A percentile compares a stretch with the other conserved stretches of the same genome.
Conservation (phyloP, 2,888 invertebrate genomes). For the Parapristionchus giblindavisi region DNA sequence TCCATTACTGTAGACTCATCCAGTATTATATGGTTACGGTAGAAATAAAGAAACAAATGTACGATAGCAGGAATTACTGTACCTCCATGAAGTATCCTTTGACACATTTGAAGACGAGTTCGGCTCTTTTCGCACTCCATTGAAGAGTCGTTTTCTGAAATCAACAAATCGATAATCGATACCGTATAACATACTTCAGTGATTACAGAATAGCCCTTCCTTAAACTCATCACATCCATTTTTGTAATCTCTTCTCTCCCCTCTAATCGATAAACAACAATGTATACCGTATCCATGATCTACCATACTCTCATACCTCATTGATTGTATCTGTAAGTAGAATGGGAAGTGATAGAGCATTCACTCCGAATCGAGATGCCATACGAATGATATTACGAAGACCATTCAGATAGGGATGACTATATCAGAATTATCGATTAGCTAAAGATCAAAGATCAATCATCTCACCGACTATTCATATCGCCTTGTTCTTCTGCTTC, state of each 20-base stretch:
- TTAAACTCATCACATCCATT: background rate
- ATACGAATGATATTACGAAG: slow-evolving; percentile 91
- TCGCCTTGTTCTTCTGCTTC: slow-evolving; percentile 73
- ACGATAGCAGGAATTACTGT: background rate
- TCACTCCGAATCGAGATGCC: slow-evolving; percentile 92
- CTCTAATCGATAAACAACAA: background rate
- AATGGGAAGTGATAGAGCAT: slow-evolving; percentile 89
- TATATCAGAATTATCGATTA: slow-evolving; percentile 73
- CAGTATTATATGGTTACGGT: background rate
- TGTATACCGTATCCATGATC: background rate
- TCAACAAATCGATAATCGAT: background rate
- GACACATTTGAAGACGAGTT: slow-evolving; percentile 96
- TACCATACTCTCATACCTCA: slow-evolving; percentile 79
- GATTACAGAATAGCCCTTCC: background rate
- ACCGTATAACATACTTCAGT: background rate
- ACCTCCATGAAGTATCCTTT: slow-evolving; percentile 99
- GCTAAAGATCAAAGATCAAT: background rate
- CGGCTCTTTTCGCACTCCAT: slow-evolving; percentile 95
- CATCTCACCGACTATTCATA: slow-evolving; percentile 32
- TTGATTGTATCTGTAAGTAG: slow-evolving; percentile 90
- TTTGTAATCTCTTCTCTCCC: background rate
- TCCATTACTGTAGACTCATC: background rate
- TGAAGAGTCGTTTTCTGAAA: slow-evolving; percentile 82
- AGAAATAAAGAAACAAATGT: background rate
- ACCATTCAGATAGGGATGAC: slow-evolving; percentile 89